Evolutionary conservation across 2,797 vertebrate genomes (phyloP), one percentile per base, ranked within the genome.

Genomic region (Sparidentex hasta): DNA sequence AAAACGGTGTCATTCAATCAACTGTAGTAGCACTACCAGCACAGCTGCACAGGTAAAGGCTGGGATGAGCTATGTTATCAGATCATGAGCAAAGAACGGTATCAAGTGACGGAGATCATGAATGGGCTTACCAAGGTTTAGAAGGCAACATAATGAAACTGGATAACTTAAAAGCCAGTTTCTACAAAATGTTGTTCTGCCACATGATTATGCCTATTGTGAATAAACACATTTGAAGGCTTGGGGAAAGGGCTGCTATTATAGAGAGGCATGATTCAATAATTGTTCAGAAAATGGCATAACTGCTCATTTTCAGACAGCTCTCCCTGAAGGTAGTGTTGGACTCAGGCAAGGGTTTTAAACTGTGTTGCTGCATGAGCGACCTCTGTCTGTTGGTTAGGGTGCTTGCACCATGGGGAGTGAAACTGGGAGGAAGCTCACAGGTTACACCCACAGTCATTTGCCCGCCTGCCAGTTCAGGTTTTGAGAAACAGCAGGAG

Each of bases 21-120:
- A 11, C 38, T 70, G 43, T 71, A 62, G 66, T 65, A 48, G 7
- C 33, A 46, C 33, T 61, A 61, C 17, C 16, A 17, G 27, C 58
- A 56, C 4, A 23, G 25, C 38, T 33, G 64, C 23, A 67, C 47
- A 7, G 12, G 43, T 55, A 7, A n/a, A 16, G 12, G 18, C 4
- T 27, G 13, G 13, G 41, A 47, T 38, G 14, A 46, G 44, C 23
- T n/a, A 47, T 6, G 11, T 14, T n/a, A 12, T 33, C 3, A 9
- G 16, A 52, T 11, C 12, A 25, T 8, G 12, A 38, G 21, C 56
- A 63, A 23, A 27, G 13, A 11, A 1, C 1, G 3, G 12, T 23
- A 2, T 44, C 11, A 6, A 0, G 0, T 5, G 1, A 43, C 5
- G 21, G 16, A 61, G 25, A 29, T 9, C 4, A 13, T 14, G 21